Conservation (phyloP, 2,797 vertebrate species). For the Pygocentrus nattereri region DNA sequence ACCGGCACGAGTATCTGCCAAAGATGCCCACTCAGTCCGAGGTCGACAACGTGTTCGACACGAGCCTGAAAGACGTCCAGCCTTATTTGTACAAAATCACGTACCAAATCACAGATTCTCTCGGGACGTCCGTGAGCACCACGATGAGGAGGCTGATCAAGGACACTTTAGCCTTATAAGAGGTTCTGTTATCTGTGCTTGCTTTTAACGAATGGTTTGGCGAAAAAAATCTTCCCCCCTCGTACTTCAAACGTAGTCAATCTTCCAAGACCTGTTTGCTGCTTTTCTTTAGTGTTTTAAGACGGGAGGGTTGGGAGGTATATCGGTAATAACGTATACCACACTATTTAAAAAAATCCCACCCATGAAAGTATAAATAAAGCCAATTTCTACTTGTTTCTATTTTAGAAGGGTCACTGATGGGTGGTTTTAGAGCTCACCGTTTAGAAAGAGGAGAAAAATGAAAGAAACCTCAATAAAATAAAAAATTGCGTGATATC, state of each 20-base stretch:
- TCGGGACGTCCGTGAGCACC: constrained; percentile 96
- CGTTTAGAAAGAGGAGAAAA: too few species aligned
- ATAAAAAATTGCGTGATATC: too few species aligned
- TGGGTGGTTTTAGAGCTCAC: too few species aligned
- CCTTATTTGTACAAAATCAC: constrained; percentile 98
- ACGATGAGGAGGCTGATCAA: constrained; percentile 98
- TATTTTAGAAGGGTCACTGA: too few species aligned
- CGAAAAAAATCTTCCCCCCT: background rate
- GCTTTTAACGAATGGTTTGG: background rate
- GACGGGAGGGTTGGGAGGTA: too few species aligned
- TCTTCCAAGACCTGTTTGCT: background rate
- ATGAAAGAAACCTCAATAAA: too few species aligned
- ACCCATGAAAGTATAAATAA: too few species aligned
- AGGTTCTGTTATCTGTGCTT: background rate
- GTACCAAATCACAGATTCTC: constrained; percentile 94
- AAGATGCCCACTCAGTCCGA: constrained; percentile 99
- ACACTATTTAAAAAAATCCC: too few species aligned
- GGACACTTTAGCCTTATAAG: constrained; percentile 93
- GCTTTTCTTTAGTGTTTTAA: too few species aligned
- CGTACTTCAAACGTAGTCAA: background rate
- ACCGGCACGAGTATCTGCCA: constrained; percentile 96
- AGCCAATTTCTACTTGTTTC: too few species aligned
- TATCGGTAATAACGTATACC: too few species aligned
- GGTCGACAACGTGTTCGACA: constrained; percentile 98
- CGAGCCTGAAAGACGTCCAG: constrained; percentile 94